These are phyloP conservation scores for Montipora foliosa DNA, from an alignment of 64 coral and sea anemone genomes.

Conservation along the genomic window DNA sequence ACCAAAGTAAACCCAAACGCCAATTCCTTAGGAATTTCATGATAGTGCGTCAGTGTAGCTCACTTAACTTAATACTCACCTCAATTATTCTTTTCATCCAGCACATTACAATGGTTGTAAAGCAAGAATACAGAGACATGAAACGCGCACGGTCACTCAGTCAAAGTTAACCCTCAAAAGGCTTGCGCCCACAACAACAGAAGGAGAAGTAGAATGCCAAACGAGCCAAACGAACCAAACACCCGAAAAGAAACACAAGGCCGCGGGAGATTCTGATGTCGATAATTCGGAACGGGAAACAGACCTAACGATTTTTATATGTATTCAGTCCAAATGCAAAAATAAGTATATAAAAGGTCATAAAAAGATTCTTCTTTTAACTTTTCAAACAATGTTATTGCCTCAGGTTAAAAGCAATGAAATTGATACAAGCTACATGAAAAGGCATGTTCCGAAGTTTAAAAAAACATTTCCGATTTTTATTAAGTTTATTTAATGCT, in stretches of 20 bases:
- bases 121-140: neutral
- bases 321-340: neutral
- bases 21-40: too few relatives aligned
- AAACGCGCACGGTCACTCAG: neutral
- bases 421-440: too few relatives aligned
- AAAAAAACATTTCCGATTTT: too few relatives aligned
- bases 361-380: neutral
- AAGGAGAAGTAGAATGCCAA: neutral
- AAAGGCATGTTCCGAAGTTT: too few relatives aligned
- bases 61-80: too few relatives aligned
- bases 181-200: neutral
- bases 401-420: too few relatives aligned
- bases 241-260: neutral
- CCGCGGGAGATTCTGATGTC: neutral
- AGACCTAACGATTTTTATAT: neutral
- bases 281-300: neutral
- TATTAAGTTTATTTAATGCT: too few relatives aligned
- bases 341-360: too few relatives aligned
- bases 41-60: too few relatives aligned
- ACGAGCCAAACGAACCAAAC: neutral
- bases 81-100: too few relatives aligned
- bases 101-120: neutral
- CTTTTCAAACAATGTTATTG: too few relatives aligned
- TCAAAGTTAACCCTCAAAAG: neutral
- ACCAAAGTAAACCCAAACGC: too few relatives aligned